phyloP scores from a whole-genome alignment of 2,797 vertebrate genomes.

The Parauchenoglanis punctatus region DNA sequence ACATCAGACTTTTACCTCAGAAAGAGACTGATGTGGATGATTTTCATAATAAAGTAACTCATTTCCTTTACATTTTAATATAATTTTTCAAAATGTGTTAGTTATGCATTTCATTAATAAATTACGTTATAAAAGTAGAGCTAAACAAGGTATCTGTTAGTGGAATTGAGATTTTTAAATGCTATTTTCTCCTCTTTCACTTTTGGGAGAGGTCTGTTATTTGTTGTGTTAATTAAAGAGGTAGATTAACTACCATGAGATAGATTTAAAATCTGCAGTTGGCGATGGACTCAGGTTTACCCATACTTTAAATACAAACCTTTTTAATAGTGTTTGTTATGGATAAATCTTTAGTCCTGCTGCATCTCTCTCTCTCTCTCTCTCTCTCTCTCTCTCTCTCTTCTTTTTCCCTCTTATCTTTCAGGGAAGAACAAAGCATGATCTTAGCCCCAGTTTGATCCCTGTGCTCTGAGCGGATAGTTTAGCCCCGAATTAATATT shows the following conservation, averaged over 20 bases:
- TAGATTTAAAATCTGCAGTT: neutral
- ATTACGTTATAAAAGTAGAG: neutral
- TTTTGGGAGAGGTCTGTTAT: neutral
- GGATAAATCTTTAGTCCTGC: constrained; percentile 23
- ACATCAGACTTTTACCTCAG: neutral
- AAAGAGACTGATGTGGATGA: neutral
- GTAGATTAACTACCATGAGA: neutral
- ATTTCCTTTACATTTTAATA: neutral
- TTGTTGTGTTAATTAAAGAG: neutral
- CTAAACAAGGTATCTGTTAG: neutral
- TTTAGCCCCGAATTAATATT: constrained; percentile 79
- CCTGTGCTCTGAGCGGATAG: constrained; percentile 72
- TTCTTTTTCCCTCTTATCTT: constrained; percentile 28
- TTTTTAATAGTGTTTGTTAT: constrained; percentile 6
- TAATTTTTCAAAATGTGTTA: neutral
- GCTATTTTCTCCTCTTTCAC: neutral
- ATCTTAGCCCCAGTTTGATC: constrained; percentile 76
- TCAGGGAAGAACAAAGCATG: constrained; percentile 54
- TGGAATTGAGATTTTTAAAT: neutral
- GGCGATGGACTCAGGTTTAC: neutral
- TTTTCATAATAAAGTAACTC: neutral
- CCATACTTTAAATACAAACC: neutral
- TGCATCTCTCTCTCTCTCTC: constrained; percentile 37
- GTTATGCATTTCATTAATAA: neutral
- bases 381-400: constrained; percentile 21